Conservation (phyloP, 2,113 vertebrate genomes). For the Pongo abelii region DNA sequence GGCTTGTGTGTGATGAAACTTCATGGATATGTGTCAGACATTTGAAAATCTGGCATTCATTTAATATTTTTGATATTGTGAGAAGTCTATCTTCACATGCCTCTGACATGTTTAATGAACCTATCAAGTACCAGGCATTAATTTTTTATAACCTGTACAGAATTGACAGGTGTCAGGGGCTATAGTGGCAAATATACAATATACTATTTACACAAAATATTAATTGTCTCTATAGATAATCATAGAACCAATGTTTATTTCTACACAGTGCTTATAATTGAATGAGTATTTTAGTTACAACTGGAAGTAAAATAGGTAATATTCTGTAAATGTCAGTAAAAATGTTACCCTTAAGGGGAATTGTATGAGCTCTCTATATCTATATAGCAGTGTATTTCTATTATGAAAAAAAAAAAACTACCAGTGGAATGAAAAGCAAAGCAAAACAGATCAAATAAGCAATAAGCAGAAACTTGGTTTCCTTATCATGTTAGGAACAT, state of each 20-base stretch:
- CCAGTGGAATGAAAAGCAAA: not conserved
- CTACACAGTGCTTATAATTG: not conserved
- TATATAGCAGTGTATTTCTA: not conserved
- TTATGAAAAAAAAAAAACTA: not conserved
- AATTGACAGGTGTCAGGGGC: not conserved
- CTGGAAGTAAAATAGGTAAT: not conserved
- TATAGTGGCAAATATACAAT: not conserved
- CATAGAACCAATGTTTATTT: not conserved
- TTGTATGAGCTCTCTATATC: not conserved
- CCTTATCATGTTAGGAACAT: not conserved
- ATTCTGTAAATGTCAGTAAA: not conserved
- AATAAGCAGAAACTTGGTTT: not conserved
- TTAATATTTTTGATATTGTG: constrained; percentile 41
- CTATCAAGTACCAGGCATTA: not conserved
- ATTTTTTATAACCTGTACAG: not conserved
- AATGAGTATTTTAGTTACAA: not conserved
- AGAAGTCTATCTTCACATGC: not conserved
- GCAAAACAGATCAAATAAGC: not conserved
- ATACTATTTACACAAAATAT: constrained; percentile 10
- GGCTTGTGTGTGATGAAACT: not conserved
- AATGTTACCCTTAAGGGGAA: not conserved
- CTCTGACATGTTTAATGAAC: constrained; percentile 46
- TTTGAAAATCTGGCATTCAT: constrained; percentile 42
- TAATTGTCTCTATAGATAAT: not conserved
- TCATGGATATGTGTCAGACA: constrained; percentile 34